A percentile compares a stretch with the other conserved stretches of the same genome.
Evolutionary conservation across 2,888 invertebrate genomes (phyloP).

Genomic region (Escarpia spicata): DNA sequence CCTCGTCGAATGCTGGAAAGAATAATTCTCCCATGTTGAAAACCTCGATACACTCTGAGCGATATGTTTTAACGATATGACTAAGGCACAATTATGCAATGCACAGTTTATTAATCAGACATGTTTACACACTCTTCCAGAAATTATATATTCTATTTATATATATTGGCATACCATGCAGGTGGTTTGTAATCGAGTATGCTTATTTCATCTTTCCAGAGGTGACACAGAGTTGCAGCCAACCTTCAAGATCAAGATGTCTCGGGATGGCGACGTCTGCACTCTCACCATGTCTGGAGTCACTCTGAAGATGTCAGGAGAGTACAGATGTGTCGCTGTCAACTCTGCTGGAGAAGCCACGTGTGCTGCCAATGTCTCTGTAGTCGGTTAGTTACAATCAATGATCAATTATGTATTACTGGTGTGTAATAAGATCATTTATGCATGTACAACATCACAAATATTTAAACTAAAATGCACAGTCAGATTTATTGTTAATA

Average conservation of each 20-base stretch:
- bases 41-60: neutral
- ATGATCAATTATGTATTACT: too few relatives aligned
- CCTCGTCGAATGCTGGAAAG: too few relatives aligned
- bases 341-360: constrained; percentile 42
- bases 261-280: constrained; percentile 70
- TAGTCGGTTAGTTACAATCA: constrained; percentile 75
- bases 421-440: too few relatives aligned
- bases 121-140: neutral
- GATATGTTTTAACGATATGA: neutral
- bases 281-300: constrained; percentile 52
- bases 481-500: too few relatives aligned
- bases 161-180: neutral
- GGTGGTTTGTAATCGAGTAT: neutral
- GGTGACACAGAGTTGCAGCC: constrained; percentile 84
- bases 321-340: constrained; percentile 42
- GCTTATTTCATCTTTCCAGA: constrained; percentile 60
- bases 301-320: constrained; percentile 59
- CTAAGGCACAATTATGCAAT: too few relatives aligned
- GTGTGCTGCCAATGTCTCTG: constrained; percentile 71
- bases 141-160: neutral
- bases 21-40: too few relatives aligned
- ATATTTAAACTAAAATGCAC: too few relatives aligned
- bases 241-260: constrained; percentile 79
- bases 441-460: too few relatives aligned
- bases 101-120: neutral